A percentile compares a stretch with the other conserved stretches of the same genome.
Conservation (phyloP, 1,140 invertebrate genomes). For the Dreissena rostriformis region DNA sequence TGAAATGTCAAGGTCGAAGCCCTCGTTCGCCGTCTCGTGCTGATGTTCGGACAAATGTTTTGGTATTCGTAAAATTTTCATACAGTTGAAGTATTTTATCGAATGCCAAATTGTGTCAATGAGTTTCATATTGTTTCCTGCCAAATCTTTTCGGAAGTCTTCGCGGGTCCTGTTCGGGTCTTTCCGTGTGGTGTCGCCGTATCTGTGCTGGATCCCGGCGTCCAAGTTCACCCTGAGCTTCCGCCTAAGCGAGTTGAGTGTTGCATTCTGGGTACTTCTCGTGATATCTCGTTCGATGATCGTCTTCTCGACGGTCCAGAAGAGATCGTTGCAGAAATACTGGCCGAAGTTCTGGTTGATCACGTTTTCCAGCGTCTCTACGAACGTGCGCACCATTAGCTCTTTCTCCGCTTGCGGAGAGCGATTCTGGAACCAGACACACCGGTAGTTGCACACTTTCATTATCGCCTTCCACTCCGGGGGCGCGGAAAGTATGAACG, state of each 20-base stretch:
- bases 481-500: conserved; percentile 52
- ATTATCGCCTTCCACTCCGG: conserved; percentile 54
- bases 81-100: conserved; percentile 52
- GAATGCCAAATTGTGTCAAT: conserved; percentile 51
- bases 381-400: conserved; percentile 53
- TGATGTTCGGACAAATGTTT: conserved; percentile 43
- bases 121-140: conserved; percentile 43
- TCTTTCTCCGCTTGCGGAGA: conserved; percentile 50
- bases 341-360: conserved; percentile 49
- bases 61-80: conserved; percentile 43
- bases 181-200: conserved; percentile 49
- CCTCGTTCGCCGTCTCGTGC: conserved; percentile 20
- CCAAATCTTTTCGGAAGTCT: conserved; percentile 40
- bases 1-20: conserved; percentile 23
- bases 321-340: conserved; percentile 54
- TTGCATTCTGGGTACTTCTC: conserved; percentile 35
- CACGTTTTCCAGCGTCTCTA: conserved; percentile 50
- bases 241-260: conserved; percentile 31
- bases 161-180: conserved; percentile 30
- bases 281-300: conserved; percentile 46
- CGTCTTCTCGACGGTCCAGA: conserved; percentile 49
- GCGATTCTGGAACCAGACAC: conserved; percentile 53
- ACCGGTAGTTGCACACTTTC: conserved; percentile 52
- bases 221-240: conserved; percentile 49
- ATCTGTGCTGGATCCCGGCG: conserved; percentile 29